phyloP scores from a whole-genome alignment of 2,113 vertebrate genomes.

The Hippocampus guttulatus region DNA sequence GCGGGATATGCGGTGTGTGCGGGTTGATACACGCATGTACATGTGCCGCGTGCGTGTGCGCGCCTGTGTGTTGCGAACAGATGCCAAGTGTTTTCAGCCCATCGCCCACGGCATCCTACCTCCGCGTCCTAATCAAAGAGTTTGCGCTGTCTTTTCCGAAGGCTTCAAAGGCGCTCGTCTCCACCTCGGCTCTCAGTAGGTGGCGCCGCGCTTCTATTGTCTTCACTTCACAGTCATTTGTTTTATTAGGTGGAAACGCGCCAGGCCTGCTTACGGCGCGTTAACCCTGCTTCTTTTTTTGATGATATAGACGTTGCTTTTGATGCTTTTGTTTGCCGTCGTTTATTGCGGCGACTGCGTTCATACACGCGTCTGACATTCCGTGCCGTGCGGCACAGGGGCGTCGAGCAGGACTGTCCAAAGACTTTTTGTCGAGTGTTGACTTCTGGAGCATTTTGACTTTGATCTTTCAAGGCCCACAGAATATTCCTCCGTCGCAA shows the following conservation, averaged over 20 bases:
- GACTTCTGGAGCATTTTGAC: background rate
- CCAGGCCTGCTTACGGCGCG: constrained; percentile 9
- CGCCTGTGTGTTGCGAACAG: constrained; percentile 58
- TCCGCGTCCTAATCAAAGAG: constrained; percentile 67
- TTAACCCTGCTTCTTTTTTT: background rate
- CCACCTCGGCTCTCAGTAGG: constrained; percentile 49
- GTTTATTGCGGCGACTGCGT: background rate
- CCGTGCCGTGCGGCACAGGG: too few relatives aligned
- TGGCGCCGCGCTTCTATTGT: constrained; percentile 34
- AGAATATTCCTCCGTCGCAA: background rate
- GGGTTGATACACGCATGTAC: constrained; percentile 61
- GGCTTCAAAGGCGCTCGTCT: constrained; percentile 50
- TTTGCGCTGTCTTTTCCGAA: constrained; percentile 46
- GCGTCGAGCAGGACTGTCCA: background rate
- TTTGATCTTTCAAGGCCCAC: background rate
- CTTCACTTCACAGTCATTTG: constrained; percentile 46
- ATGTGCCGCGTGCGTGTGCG: constrained; percentile 20
- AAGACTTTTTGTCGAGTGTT: background rate
- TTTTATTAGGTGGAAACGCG: constrained; percentile 37
- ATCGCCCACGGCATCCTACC: constrained; percentile 66
- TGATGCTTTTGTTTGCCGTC: background rate
- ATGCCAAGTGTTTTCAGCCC: constrained; percentile 67
- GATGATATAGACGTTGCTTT: background rate
- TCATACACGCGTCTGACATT: background rate
- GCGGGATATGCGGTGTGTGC: constrained; percentile 64